phyloP scores from a whole-genome alignment of 2,113 vertebrate genomes.

The Oreochromis niloticus region DNA sequence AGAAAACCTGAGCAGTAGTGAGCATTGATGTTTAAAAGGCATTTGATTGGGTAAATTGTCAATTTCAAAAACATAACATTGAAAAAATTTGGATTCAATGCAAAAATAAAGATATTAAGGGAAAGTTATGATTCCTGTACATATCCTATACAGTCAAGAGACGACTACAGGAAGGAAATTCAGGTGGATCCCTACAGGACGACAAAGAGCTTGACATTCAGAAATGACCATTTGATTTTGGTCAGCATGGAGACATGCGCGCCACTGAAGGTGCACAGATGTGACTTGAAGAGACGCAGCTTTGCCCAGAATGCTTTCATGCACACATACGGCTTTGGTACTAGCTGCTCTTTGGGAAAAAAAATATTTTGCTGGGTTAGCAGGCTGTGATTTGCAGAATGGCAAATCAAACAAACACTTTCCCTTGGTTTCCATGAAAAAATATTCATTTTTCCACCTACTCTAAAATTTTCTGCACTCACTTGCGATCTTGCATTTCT shows the following conservation, averaged over 20 bases:
- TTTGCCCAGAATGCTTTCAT: accelerated
- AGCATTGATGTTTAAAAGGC: not conserved
- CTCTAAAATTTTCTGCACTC: not conserved
- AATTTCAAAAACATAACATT: not conserved
- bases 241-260: not conserved
- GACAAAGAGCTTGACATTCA: not conserved
- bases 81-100: not conserved
- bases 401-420: not conserved
- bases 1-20: not conserved
- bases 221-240: conserved; percentile 1
- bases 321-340: not conserved
- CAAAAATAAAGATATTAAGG: not conserved
- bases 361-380: not conserved
- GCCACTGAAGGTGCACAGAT: not conserved
- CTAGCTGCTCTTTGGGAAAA: not conserved
- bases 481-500: not conserved
- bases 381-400: not conserved
- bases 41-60: not conserved
- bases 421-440: accelerated
- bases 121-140: accelerated
- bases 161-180: not conserved
- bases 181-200: not conserved
- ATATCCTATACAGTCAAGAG: not conserved
- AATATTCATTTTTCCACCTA: not conserved
- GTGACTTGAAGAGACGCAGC: accelerated